Conservation (phyloP, 2,888 invertebrate species). For the Lomographa bimaculata region DNA sequence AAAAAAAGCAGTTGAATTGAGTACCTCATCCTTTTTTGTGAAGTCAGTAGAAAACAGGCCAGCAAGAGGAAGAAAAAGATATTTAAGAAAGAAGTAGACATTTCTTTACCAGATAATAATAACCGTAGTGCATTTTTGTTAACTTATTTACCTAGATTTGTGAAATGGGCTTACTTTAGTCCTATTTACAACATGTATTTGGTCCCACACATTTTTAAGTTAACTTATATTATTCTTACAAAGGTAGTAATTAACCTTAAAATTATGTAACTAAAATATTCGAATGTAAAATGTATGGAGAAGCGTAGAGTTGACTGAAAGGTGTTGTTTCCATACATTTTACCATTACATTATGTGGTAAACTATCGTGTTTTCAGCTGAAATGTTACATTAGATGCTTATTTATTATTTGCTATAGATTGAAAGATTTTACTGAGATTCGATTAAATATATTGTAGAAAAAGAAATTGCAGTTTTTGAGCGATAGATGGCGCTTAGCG, state of each 20-base stretch:
- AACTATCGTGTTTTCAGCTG: too few species aligned
- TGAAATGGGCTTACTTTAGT: neutral
- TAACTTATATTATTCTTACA: constrained; percentile 3
- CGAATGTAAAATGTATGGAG: constrained; percentile 9
- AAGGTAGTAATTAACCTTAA: constrained; percentile 3
- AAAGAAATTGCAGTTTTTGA: too few species aligned
- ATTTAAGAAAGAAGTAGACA: neutral
- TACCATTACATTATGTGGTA: neutral
- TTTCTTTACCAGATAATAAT: too few species aligned
- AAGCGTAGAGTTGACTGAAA: constrained; percentile 9
- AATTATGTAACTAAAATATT: neutral
- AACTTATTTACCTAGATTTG: neutral
- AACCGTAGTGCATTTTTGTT: too few species aligned
- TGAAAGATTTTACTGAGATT: too few species aligned
- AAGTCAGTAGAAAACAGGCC: too few species aligned
- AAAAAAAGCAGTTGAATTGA: too few species aligned
- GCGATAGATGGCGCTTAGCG: too few species aligned
- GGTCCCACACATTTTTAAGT: constrained; percentile 16
- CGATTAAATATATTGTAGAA: too few species aligned
- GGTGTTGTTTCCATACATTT: constrained; percentile 13
- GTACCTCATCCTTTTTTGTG: too few species aligned
- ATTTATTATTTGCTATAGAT: too few species aligned
- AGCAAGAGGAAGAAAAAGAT: neutral
- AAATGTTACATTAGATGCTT: too few species aligned
- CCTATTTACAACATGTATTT: constrained; percentile 9